A percentile compares a stretch with the other conserved stretches of the same genome.
Evolutionary conservation across 2,113 vertebrate species (phyloP).

Genomic region (Isichthys henryi): DNA sequence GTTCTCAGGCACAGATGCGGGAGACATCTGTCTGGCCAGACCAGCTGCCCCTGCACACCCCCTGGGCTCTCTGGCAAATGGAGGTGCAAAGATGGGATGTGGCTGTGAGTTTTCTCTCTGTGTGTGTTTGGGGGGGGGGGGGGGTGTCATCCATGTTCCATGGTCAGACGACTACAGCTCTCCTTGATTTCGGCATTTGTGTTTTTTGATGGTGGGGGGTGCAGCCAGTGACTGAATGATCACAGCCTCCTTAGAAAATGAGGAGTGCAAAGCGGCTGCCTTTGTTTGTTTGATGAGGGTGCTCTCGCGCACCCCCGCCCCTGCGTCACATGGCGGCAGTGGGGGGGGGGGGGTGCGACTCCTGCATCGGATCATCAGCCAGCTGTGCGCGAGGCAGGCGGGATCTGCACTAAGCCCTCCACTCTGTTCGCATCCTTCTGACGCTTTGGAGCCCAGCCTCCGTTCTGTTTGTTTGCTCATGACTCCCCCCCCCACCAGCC

Average conservation of each 20-base stretch:
- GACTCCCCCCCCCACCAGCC: slow-evolving; percentile 24
- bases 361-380: slow-evolving; percentile 73
- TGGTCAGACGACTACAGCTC: slow-evolving; percentile 32
- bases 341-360: slow-evolving; percentile 41
- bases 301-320: slow-evolving; percentile 45
- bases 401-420: slow-evolving; percentile 69
- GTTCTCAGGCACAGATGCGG: slow-evolving; percentile 38
- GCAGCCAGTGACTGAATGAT: slow-evolving; percentile 43
- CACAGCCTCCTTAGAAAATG: slow-evolving; percentile 46
- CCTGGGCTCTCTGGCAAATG: slow-evolving; percentile 23
- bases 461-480: slow-evolving; percentile 60
- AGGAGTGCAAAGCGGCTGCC: slow-evolving; percentile 45
- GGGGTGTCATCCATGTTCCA: background rate
- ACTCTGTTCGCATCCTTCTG: slow-evolving; percentile 62
- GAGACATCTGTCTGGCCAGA: slow-evolving; percentile 36
- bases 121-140: background rate
- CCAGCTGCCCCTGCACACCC: slow-evolving; percentile 21
- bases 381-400: slow-evolving; percentile 70
- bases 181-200: slow-evolving; percentile 34
- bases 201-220: slow-evolving; percentile 32
- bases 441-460: slow-evolving; percentile 52
- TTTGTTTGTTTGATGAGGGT: slow-evolving; percentile 46
- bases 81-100: background rate
- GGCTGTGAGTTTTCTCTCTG: background rate
- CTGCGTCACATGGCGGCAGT: slow-evolving; percentile 54